Base-by-base conservation (phyloP, 1,140 invertebrate genomes). In the Bombus soroeensis region DNA sequence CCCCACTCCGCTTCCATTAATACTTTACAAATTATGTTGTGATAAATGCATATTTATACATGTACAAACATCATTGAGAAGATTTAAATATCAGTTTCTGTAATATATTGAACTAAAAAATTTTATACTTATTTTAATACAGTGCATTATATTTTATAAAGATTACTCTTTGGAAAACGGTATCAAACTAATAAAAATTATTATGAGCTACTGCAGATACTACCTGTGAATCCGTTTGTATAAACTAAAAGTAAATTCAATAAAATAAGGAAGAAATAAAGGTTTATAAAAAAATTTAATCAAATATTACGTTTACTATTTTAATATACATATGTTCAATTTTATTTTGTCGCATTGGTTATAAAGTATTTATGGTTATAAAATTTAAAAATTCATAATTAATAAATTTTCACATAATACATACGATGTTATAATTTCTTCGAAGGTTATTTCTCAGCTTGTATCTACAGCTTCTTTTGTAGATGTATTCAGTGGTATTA, bases 311-410 rank as follows among this genome's bases (percentile, higher is more conserved):
- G 18, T 53, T 53, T 53, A 53, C 47, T 53, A 53, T 34, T 34
- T 15, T n/a, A 32, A 15, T 32, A 15, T 32, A 32, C 47, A 15
- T 66, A 66, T 15, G n/a, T 66, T n/a, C 15, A 68, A 68, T 34
- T 34, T 68, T 34, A 37, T 68, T 64, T 68, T 47, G 10, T 70
- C 3, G 25, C 4, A 37, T 6, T 53, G 37, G 68, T 68, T 71
- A 80, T 59, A 43, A 34, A 43, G 34, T 73, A 57, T 5, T 18
- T 53, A 53, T 53, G 47, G 1, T 53, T 53, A 53, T 53, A 53
- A 53, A 72, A 43, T 62, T 73, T 28, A 37, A 34, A 73, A 37
- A 81, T 74, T 43, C 3, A 80, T 34, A 80, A 47, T 68, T 57
- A 53, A 57, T 72, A 70, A 34, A 57, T 25, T 39, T 72, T 22